Evolutionary conservation across 1,140 invertebrate species (phyloP).

Genomic region (Hetaerina americana): DNA sequence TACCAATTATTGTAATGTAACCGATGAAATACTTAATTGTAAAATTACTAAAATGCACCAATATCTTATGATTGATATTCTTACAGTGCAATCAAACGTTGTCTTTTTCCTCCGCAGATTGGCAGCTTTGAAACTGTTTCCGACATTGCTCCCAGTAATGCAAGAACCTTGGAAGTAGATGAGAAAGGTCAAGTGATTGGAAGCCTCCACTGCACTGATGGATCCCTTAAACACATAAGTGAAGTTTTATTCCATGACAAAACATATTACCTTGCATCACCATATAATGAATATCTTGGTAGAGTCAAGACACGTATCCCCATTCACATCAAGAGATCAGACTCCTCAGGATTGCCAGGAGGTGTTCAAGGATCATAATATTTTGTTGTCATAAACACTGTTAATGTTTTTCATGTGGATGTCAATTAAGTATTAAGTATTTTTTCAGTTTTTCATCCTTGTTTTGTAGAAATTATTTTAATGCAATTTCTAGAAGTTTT

Average conservation of each 20-base stretch:
- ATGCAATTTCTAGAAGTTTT: too few species aligned
- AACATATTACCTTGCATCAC: slow-evolving; percentile 1
- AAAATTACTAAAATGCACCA: background rate
- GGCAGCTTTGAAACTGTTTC: slow-evolving; percentile 28
- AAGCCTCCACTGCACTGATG: background rate
- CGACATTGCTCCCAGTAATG: background rate
- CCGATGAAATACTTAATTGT: background rate
- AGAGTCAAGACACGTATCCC: slow-evolving; percentile 1
- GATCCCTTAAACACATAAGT: background rate
- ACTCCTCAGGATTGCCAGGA: slow-evolving; percentile 29
- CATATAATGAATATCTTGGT: background rate
- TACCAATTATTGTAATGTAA: background rate
- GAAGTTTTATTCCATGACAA: background rate
- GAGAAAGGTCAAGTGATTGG: background rate
- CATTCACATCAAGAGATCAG: background rate
- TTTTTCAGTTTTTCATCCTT: too few species aligned
- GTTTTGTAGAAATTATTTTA: too few species aligned
- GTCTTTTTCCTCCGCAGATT: too few species aligned
- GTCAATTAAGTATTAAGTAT: too few species aligned
- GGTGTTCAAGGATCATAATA: slow-evolving; percentile 19
- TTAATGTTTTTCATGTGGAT: too few species aligned
- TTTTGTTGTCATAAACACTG: too few species aligned
- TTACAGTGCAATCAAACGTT: too few species aligned
- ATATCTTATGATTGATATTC: background rate
- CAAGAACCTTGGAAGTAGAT: background rate